These are phyloP conservation scores for Eriosoma lanigerum DNA, from an alignment of 1,140 invertebrate genomes.

Conservation along the genomic window DNA sequence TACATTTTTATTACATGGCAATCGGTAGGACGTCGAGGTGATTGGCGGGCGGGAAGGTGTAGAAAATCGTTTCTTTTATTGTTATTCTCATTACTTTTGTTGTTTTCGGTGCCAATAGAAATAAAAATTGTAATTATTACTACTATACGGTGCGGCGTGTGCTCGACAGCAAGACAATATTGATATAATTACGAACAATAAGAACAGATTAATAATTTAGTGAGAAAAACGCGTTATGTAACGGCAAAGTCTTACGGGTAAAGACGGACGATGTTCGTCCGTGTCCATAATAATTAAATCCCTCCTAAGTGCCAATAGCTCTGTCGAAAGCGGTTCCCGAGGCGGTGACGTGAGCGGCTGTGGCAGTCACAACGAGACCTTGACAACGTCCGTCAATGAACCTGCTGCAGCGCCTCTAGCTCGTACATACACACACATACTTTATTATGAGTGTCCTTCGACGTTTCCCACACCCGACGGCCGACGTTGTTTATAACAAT, in stretches of 20 bases:
- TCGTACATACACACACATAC: not conserved
- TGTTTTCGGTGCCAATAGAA: not conserved
- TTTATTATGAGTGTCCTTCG: not conserved
- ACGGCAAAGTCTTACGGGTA: not conserved
- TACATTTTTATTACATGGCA: not conserved
- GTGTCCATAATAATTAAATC: not conserved
- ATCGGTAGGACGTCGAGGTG: too few relatives aligned
- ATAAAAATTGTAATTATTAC: too few relatives aligned
- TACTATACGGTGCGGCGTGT: not conserved
- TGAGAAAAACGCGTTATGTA: not conserved
- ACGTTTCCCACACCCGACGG: not conserved
- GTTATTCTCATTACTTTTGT: too few relatives aligned
- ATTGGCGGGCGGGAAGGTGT: too few relatives aligned
- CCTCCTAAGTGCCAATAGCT: too few relatives aligned
- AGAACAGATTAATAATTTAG: not conserved
- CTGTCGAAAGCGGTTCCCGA: not conserved
- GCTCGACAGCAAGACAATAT: not conserved
- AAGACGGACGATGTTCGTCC: not conserved
- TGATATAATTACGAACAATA: not conserved
- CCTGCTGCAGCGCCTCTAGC: constrained; percentile 23
- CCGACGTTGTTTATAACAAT: constrained; percentile 7
- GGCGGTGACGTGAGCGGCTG: not conserved
- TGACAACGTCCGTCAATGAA: constrained; percentile 51
- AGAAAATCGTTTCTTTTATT: constrained; percentile 3
- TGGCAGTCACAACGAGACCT: constrained; percentile 9